A percentile compares a stretch with the other conserved stretches of the same genome.
Evolutionary conservation across 2,113 vertebrate genomes (phyloP).

Genomic region (Barbus barbus): DNA sequence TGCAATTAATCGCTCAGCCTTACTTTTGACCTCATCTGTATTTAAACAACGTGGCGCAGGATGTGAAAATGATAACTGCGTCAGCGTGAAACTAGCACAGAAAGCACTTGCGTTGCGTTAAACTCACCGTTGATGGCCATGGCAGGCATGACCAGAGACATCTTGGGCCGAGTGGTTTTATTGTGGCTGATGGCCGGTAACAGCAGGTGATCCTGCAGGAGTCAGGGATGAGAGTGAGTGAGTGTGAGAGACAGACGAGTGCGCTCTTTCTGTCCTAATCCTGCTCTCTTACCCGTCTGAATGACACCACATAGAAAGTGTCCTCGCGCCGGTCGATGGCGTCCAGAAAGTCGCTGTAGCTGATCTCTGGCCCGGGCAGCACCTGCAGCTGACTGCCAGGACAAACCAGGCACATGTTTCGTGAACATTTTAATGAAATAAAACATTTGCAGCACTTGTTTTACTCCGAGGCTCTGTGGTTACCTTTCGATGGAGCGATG

Average conservation of each 20-base stretch:
- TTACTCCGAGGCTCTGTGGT: not conserved
- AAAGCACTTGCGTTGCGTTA: no score
- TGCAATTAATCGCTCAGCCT: no score
- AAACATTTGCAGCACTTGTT: not conserved
- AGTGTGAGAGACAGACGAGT: not conserved
- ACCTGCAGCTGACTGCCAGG: slow-evolving; percentile 79
- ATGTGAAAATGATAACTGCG: no score
- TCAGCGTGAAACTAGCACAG: no score
- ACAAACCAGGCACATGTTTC: not conserved
- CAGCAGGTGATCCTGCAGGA: slow-evolving; percentile 83
- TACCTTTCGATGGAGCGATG: slow-evolving; percentile 78
- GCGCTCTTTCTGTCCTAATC: not conserved
- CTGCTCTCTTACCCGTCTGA: slow-evolving; percentile 80
- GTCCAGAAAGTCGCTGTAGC: slow-evolving; percentile 86
- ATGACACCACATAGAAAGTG: slow-evolving; percentile 91
- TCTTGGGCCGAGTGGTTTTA: slow-evolving; percentile 88
- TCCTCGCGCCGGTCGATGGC: slow-evolving; percentile 89
- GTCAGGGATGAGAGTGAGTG: not conserved
- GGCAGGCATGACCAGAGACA: slow-evolving; percentile 93
- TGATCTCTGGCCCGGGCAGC: slow-evolving; percentile 80
- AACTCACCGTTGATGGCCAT: slow-evolving; percentile 86
- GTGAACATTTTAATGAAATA: not conserved
- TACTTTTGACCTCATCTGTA: no score
- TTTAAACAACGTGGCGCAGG: no score
- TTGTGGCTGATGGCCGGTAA: slow-evolving; percentile 92